Conservation (phyloP, 2,113 vertebrate species). For the Pterocles orientalis region DNA sequence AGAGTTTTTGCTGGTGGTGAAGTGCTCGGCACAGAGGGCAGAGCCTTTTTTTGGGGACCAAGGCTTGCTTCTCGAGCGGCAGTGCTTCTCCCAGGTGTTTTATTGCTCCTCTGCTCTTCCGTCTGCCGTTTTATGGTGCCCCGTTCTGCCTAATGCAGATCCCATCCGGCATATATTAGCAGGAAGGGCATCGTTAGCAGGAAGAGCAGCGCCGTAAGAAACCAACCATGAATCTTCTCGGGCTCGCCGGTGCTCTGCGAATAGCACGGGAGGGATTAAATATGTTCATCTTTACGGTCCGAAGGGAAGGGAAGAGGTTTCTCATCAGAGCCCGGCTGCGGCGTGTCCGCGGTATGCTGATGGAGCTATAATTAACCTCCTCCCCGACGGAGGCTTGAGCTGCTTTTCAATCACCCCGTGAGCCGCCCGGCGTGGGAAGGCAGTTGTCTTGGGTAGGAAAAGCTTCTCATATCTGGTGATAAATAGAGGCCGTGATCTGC, state of each 20-base stretch:
- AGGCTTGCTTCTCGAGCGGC: neutral
- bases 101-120: neutral
- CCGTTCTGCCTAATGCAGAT: conserved; percentile 20
- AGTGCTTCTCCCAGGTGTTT: neutral
- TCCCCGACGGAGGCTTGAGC: neutral
- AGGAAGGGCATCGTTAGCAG: conserved; percentile 49
- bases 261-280: conserved; percentile 33
- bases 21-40: neutral
- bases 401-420: neutral
- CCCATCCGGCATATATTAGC: conserved; percentile 43
- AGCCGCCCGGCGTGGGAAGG: neutral
- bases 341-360: neutral
- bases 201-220: conserved; percentile 30
- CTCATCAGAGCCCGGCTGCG: conserved; percentile 19
- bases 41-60: neutral
- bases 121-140: neutral
- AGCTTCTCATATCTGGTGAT: neutral
- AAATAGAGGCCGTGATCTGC: neutral
- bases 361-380: conserved; percentile 48
- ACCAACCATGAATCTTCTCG: conserved; percentile 44
- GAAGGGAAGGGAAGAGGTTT: conserved; percentile 44
- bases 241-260: neutral
- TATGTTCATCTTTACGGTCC: neutral
- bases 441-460: neutral
- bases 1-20: neutral